A percentile compares a stretch with the other conserved stretches of the same genome.
These are phyloP conservation scores for Dolichomitus sp. DNA, from an alignment of 2,888 invertebrate species.

Conservation along the genomic window DNA sequence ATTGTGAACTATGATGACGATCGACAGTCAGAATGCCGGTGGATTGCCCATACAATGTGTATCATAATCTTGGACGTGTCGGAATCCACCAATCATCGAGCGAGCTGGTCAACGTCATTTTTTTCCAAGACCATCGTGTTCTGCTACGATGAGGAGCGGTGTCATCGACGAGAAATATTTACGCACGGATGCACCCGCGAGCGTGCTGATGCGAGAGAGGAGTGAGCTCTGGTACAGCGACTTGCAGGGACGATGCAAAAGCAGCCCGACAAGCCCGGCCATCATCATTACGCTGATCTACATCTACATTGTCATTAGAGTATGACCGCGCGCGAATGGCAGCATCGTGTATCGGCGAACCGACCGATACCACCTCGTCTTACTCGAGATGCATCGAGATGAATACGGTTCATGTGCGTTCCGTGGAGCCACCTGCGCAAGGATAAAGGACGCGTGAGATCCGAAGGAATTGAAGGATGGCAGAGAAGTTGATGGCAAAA, in stretches of 20 bases:
- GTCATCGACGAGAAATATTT: constrained; percentile 75
- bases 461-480: constrained; percentile 38
- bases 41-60: background rate
- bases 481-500: constrained; percentile 47
- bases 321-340: constrained; percentile 70
- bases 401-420: constrained; percentile 15
- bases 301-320: constrained; percentile 84
- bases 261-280: constrained; percentile 73
- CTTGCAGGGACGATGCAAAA: constrained; percentile 53
- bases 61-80: constrained; percentile 4
- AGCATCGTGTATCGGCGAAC: constrained; percentile 63
- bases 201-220: constrained; percentile 69
- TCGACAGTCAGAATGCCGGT: background rate
- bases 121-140: constrained; percentile 54
- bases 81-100: constrained; percentile 15
- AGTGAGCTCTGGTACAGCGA: background rate
- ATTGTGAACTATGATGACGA: constrained; percentile 10
- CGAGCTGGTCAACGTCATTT: constrained; percentile 25
- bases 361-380: constrained; percentile 55
- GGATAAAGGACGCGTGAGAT: constrained; percentile 45
- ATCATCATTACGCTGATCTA: constrained; percentile 81
- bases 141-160: constrained; percentile 53
- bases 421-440: constrained; percentile 61
- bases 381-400: constrained; percentile 45
- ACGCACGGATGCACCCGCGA: constrained; percentile 83